A percentile compares a stretch with the other conserved stretches of the same genome.
Evolutionary conservation across 2,888 invertebrate genomes (phyloP).

Genomic region (Pseudolycoriella hygida): DNA sequence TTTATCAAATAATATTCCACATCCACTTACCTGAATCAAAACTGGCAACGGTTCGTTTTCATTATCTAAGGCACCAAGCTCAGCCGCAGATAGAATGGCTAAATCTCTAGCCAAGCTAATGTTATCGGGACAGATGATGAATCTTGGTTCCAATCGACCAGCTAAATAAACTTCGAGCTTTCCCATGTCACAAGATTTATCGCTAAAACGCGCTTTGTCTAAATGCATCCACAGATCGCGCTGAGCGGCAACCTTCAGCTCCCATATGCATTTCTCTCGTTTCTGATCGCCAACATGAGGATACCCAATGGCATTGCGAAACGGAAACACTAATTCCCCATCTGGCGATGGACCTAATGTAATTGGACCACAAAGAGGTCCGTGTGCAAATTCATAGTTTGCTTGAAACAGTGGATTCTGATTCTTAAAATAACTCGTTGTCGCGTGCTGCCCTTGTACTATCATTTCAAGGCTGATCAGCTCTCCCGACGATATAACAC

Average conservation of each 20-base stretch:
- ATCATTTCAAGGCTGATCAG: slow-evolving; percentile 64
- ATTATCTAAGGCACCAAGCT: slow-evolving; percentile 41
- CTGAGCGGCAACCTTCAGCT: slow-evolving; percentile 62
- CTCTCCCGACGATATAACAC: slow-evolving; percentile 63
- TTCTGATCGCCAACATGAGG: slow-evolving; percentile 36
- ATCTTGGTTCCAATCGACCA: slow-evolving; percentile 51
- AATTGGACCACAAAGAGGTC: slow-evolving; percentile 72
- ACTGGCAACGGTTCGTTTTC: slow-evolving; percentile 46
- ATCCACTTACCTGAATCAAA: slow-evolving; percentile 40
- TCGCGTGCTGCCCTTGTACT: slow-evolving; percentile 70
- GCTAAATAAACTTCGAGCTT: slow-evolving; percentile 68
- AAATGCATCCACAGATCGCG: slow-evolving; percentile 76
- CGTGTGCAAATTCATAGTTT: slow-evolving; percentile 75
- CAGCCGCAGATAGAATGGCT: slow-evolving; percentile 62
- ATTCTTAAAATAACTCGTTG: slow-evolving; percentile 76
- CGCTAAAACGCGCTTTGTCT: slow-evolving; percentile 71
- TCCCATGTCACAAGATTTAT: slow-evolving; percentile 71
- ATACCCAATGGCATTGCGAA: slow-evolving; percentile 54
- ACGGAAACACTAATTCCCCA: slow-evolving; percentile 75
- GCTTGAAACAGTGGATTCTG: slow-evolving; percentile 71
- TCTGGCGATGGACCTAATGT: slow-evolving; percentile 62
- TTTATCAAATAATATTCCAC: too few species aligned
- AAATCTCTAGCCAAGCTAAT: slow-evolving; percentile 62
- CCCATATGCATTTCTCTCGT: slow-evolving; percentile 62
- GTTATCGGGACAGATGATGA: slow-evolving; percentile 73